Percentiles rank a stretch among this genome's conserved stretches.
Evolutionary conservation across 30 jellyfish, hydroid and myxozoan genomes (phyloP).

Genomic region (Aurelia aurita complex sp. Pacific): DNA sequence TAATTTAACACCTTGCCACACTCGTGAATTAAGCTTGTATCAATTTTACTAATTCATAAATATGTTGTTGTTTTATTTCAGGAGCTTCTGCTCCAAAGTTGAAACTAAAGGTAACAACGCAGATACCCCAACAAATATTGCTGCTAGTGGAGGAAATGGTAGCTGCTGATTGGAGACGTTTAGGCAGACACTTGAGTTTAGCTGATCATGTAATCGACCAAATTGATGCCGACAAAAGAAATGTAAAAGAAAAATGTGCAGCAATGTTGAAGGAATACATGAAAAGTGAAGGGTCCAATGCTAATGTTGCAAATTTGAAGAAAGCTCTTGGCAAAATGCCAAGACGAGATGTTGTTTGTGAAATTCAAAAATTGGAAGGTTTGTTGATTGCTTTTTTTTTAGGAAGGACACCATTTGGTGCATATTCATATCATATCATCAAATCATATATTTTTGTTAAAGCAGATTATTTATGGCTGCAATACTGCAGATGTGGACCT

Average conservation of each 20-base stretch:
- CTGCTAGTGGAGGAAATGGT: slow-evolving; percentile 10
- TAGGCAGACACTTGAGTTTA: slow-evolving; percentile 28
- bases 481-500: too few species aligned
- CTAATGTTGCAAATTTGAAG: slow-evolving; percentile 6
- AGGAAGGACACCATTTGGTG: too few species aligned
- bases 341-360: slow-evolving; percentile 21
- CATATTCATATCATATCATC: too few species aligned
- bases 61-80: background rate
- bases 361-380: slow-evolving; percentile 25
- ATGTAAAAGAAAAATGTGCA: background rate
- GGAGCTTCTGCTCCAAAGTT: background rate
- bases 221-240: slow-evolving; percentile 22
- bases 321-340: slow-evolving; percentile 5
- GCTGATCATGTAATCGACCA: slow-evolving; percentile 11
- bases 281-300: background rate
- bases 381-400: too few species aligned
- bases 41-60: too few species aligned
- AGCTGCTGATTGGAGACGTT: slow-evolving; percentile 51
- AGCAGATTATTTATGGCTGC: too few species aligned
- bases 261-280: slow-evolving; percentile 17
- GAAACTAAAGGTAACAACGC: background rate
- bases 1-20: too few species aligned
- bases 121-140: background rate
- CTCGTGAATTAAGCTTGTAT: too few species aligned
- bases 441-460: too few species aligned